These are phyloP conservation scores for Chamaea fasciata DNA, from an alignment of 2,113 vertebrate genomes.

Conservation along the genomic window DNA sequence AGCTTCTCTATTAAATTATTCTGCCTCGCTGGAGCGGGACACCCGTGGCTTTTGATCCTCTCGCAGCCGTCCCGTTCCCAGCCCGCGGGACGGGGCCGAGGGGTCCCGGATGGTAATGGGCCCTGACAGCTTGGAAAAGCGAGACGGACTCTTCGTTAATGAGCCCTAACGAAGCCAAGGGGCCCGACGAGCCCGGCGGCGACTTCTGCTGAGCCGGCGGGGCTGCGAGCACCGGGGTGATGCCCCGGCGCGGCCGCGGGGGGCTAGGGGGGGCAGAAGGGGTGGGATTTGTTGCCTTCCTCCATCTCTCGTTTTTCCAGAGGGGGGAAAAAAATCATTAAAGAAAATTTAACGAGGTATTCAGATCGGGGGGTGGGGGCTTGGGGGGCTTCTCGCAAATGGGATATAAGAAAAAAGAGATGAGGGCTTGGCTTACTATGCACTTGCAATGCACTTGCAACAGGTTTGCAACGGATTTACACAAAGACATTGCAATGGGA, in stretches of 20 bases:
- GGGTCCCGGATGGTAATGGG: neutral
- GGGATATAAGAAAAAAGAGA: neutral
- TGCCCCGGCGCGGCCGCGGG: neutral
- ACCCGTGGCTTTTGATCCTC: constrained; percentile 33
- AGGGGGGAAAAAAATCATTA: neutral
- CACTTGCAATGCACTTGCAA: neutral
- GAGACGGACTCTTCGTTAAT: constrained; percentile 39
- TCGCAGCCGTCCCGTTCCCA: constrained; percentile 17
- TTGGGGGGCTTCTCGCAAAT: neutral
- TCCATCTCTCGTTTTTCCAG: rapidly evolving
- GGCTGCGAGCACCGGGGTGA: neutral
- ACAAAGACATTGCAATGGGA: no score
- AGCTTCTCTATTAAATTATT: constrained; percentile 63
- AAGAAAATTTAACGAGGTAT: neutral
- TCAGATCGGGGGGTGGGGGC: rapidly evolving
- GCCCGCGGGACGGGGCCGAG: neutral
- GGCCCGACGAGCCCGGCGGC: neutral
- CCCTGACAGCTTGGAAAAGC: constrained; percentile 30
- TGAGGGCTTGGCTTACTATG: rapidly evolving
- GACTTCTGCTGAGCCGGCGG: neutral
- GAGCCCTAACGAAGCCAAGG: constrained; percentile 17
- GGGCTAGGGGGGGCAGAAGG: rapidly evolving
- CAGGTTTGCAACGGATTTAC: neutral
- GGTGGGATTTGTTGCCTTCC: neutral
- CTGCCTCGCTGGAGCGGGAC: constrained; percentile 38